These are phyloP conservation scores for Tapirus terrestris DNA, from an alignment of 2,113 vertebrate species.

Conservation along the genomic window DNA sequence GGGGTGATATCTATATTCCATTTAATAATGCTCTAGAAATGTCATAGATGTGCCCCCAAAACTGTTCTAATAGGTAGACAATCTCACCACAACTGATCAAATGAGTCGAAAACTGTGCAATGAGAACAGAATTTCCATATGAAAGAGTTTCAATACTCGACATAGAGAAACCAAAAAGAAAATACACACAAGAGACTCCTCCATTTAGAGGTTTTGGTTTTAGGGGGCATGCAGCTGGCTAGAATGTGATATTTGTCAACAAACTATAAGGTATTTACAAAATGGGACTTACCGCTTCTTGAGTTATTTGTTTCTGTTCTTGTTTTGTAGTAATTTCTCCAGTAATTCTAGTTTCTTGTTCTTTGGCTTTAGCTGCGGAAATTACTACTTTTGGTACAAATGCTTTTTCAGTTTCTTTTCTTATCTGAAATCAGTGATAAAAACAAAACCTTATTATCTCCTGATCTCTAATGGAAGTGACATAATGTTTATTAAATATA, in stretches of 20 bases:
- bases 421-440: constrained; percentile 86
- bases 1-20: not conserved
- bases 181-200: not conserved
- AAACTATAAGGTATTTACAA: constrained; percentile 24
- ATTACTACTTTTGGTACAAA: constrained; percentile 89
- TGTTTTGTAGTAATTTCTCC: constrained; percentile 86
- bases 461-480: not conserved
- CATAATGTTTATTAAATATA: not conserved
- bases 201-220: not conserved
- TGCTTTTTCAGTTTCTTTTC: constrained; percentile 87
- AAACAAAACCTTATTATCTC: constrained; percentile 63
- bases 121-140: not conserved
- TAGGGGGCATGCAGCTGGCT: not conserved
- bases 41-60: not conserved
- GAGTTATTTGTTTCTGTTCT: constrained; percentile 86
- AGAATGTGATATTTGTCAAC: not conserved
- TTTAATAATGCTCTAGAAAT: not conserved
- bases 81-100: not conserved
- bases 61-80: not conserved
- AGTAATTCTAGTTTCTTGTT: constrained; percentile 84
- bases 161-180: not conserved
- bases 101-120: not conserved
- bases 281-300: constrained; percentile 86
- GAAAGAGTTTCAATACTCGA: not conserved
- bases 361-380: constrained; percentile 86